Conservation (phyloP, 2,888 invertebrate species). For the Eupsilia transversa region DNA sequence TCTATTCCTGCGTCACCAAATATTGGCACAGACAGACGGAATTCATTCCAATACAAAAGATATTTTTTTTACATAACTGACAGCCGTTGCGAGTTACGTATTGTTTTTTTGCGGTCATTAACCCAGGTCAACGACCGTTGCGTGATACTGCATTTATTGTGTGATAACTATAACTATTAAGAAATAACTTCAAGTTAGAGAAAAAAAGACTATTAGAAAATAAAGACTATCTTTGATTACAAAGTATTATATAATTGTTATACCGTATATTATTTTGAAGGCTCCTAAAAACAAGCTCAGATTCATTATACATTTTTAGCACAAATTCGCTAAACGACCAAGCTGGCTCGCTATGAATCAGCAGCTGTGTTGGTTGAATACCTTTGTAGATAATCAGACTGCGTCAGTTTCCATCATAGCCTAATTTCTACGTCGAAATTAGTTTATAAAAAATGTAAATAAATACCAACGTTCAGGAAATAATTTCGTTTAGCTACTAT, state of each 20-base stretch:
- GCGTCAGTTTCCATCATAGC: constrained; percentile 26
- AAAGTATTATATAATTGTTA: neutral
- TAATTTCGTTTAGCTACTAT: constrained; percentile 11
- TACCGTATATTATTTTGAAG: neutral
- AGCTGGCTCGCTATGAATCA: neutral
- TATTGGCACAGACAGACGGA: neutral
- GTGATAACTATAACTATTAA: neutral
- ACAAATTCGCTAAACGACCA: neutral
- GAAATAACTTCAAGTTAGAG: neutral
- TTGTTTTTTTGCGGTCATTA: constrained; percentile 1
- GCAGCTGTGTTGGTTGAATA: neutral
- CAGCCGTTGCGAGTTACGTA: neutral
- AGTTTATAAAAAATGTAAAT: constrained; percentile 3
- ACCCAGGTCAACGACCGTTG: constrained; percentile 22
- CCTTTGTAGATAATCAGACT: neutral
- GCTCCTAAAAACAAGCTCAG: neutral
- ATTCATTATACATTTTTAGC: neutral
- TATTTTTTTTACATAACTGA: neutral
- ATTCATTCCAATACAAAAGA: too few relatives aligned
- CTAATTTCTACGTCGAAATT: neutral
- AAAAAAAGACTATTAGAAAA: too few relatives aligned
- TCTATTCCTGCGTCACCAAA: neutral
- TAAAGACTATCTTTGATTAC: too few relatives aligned
- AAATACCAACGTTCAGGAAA: constrained; percentile 33
- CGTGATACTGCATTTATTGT: neutral